phyloP scores from a whole-genome alignment of 2,888 invertebrate genomes.

The Cryptocheilus praepositus region DNA sequence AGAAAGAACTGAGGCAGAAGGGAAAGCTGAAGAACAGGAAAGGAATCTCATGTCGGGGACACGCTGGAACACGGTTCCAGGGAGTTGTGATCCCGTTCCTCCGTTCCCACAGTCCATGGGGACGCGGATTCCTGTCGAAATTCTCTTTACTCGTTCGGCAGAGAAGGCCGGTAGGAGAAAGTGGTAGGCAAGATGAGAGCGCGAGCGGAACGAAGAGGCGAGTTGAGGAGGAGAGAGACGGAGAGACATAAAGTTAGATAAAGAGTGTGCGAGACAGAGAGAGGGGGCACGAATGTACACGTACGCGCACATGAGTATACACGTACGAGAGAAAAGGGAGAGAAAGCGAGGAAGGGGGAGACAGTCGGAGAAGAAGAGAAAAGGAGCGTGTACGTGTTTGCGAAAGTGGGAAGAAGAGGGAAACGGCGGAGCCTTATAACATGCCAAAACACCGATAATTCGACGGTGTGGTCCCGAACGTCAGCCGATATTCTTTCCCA shows the following conservation, averaged over 20 bases:
- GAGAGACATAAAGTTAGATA: not conserved
- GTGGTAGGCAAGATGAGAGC: conserved; percentile 9
- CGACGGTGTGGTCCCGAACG: conserved; percentile 73
- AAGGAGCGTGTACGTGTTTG: not conserved
- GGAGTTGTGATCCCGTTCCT: conserved; percentile 54
- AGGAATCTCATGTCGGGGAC: conserved; percentile 56
- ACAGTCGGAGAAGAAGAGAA: not conserved
- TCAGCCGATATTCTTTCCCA: conserved; percentile 71
- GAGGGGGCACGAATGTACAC: no score
- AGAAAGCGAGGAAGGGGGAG: not conserved
- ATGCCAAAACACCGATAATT: conserved; percentile 75
- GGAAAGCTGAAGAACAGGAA: conserved; percentile 34
- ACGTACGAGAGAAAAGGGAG: conserved; percentile 2
- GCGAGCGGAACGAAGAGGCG: conserved; percentile 13
- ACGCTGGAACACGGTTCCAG: conserved; percentile 51
- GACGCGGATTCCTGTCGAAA: conserved; percentile 68
- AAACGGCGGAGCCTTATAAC: conserved; percentile 62
- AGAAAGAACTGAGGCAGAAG: conserved; percentile 11
- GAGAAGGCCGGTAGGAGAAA: not conserved
- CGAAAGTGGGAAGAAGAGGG: conserved; percentile 10
- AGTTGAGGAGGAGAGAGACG: conserved; percentile 29
- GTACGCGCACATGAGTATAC: no score
- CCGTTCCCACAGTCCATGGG: conserved; percentile 70
- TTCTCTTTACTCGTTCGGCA: conserved; percentile 49
- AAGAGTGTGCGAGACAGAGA: no score